These are phyloP conservation scores for Petrocephalus schoutedeni DNA, from an alignment of 2,797 vertebrate species.

Conservation along the genomic window DNA sequence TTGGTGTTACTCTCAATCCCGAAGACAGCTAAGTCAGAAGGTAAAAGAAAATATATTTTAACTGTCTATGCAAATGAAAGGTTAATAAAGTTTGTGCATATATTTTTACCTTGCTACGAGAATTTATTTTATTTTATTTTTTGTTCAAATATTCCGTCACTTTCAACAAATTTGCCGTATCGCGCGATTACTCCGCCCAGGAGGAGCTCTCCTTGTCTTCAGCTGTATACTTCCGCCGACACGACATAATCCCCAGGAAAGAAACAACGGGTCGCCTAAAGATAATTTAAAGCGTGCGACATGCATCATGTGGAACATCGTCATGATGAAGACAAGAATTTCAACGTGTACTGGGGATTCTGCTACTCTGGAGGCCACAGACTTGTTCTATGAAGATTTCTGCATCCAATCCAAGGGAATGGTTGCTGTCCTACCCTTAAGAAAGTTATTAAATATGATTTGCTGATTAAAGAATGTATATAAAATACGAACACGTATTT, in stretches of 20 bases:
- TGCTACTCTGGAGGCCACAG: not conserved
- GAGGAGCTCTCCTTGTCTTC: constrained; percentile 13
- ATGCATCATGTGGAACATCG: not conserved
- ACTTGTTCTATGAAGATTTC: not conserved
- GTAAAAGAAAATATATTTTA: constrained; percentile 25
- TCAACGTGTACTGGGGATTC: not conserved
- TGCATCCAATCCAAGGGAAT: not conserved
- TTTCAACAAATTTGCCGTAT: constrained; percentile 28
- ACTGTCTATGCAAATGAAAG: not conserved
- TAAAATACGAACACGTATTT: not conserved
- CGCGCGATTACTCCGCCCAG: constrained; percentile 28
- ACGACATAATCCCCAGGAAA: constrained; percentile 23
- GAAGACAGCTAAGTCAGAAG: not conserved
- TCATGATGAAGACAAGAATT: not conserved
- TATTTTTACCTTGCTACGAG: not conserved
- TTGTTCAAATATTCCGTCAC: constrained; percentile 23
- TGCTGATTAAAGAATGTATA: not conserved
- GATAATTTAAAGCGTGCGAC: not conserved
- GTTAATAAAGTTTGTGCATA: not conserved
- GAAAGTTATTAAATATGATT: not conserved
- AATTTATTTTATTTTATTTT: constrained; percentile 6
- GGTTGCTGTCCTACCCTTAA: not conserved
- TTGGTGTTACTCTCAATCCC: not conserved
- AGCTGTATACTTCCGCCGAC: constrained; percentile 27
- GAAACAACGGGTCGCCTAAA: not conserved